phyloP scores from a whole-genome alignment of 2,888 invertebrate genomes.

The Tipula lateralis region DNA sequence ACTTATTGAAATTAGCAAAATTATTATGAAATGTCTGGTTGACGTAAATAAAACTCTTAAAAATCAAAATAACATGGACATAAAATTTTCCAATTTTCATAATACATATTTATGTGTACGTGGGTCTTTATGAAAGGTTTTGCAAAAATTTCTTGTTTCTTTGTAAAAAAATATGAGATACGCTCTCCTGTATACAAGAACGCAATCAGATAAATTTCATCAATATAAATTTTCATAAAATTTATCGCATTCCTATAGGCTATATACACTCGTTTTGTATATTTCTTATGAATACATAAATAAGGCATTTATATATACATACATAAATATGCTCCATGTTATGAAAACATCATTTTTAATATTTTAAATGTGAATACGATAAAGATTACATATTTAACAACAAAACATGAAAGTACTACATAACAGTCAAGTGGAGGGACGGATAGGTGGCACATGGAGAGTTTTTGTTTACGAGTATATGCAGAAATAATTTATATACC shows the following conservation, averaged over 20 bases:
- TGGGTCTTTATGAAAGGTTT: background rate
- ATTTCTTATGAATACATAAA: background rate
- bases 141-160: background rate
- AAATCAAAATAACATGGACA: background rate
- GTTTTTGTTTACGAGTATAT: background rate
- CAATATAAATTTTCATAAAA: background rate
- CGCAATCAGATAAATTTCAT: background rate
- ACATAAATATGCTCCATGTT: background rate
- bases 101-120: background rate
- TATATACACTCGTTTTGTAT: background rate
- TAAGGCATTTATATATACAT: background rate
- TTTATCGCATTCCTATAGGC: constrained; percentile 11
- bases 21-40: background rate
- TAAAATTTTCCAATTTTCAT: constrained; percentile 24
- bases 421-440: too few relatives aligned
- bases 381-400: background rate
- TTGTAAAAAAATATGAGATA: too few relatives aligned
- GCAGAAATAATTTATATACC: background rate
- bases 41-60: background rate
- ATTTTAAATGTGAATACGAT: constrained; percentile 19
- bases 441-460: background rate
- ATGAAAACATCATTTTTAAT: background rate
- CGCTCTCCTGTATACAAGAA: background rate
- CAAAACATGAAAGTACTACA: background rate
- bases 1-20: background rate